phyloP scores from a whole-genome alignment of 1,140 invertebrate species.

The Stegodyphus dumicola region DNA sequence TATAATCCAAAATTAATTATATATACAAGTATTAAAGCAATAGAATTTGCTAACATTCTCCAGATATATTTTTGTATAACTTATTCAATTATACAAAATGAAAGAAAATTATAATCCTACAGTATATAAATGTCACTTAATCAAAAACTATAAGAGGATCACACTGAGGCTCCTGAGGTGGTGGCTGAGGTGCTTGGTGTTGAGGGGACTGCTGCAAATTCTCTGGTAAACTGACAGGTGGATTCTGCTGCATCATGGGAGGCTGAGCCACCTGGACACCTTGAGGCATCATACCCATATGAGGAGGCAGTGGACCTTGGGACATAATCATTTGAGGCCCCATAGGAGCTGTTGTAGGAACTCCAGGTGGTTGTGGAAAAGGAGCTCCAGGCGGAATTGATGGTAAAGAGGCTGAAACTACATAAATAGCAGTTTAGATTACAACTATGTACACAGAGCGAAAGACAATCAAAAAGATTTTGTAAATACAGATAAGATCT shows the following conservation, averaged over 20 bases:
- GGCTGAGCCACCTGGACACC: slow-evolving; percentile 2
- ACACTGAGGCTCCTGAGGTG: neutral
- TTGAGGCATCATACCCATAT: slow-evolving; percentile 40
- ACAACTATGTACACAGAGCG: neutral
- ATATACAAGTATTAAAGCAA: no score
- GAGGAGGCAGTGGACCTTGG: slow-evolving; percentile 21
- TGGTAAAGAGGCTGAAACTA: slow-evolving; percentile 33
- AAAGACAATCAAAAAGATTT: neutral
- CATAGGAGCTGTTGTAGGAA: slow-evolving; percentile 24
- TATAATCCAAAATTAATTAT: no score
- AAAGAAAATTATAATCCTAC: no score
- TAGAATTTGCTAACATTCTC: no score
- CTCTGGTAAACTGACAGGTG: slow-evolving; percentile 4
- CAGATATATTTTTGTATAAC: no score
- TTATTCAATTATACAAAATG: no score
- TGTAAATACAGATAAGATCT: neutral
- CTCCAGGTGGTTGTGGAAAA: slow-evolving; percentile 31
- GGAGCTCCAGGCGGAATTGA: slow-evolving; percentile 39
- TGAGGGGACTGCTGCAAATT: slow-evolving; percentile 11
- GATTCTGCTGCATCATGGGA: slow-evolving; percentile 17
- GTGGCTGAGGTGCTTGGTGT: slow-evolving; percentile 19
- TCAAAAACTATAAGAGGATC: slow-evolving; percentile 56
- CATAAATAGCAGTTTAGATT: neutral
- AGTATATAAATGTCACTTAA: neutral
- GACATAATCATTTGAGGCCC: slow-evolving; percentile 45